phyloP scores from a whole-genome alignment of 2,888 invertebrate species.

The Limnephilus auricula region DNA sequence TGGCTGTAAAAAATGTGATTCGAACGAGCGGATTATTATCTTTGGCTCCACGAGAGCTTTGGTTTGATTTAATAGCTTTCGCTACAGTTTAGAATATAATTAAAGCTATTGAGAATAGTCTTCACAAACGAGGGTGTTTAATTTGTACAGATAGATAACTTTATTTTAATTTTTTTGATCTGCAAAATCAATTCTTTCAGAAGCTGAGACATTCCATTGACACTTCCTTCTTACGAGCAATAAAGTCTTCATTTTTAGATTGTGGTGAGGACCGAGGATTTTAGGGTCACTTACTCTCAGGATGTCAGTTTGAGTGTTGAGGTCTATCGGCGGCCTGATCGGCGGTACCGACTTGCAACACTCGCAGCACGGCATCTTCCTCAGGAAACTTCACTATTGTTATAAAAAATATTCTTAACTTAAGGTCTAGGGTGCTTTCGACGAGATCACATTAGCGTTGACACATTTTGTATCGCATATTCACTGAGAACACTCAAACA shows the following conservation, averaged over 20 bases:
- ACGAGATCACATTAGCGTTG: constrained; percentile 33
- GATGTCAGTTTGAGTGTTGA: constrained; percentile 86
- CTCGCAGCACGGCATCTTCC: constrained; percentile 80
- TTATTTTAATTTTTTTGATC: too few species aligned
- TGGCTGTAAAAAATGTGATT: background rate
- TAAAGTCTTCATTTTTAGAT: background rate
- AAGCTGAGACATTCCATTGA: background rate
- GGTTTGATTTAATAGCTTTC: background rate
- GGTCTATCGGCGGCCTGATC: constrained; percentile 86
- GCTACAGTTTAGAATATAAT: background rate
- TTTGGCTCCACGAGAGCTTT: background rate
- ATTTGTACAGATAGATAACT: background rate
- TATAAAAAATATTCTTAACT: background rate
- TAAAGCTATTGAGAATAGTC: background rate
- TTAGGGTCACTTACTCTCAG: constrained; percentile 82
- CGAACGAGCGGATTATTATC: background rate
- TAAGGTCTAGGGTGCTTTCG: background rate
- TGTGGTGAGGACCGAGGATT: background rate
- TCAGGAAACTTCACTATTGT: background rate
- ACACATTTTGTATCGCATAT: constrained; percentile 48
- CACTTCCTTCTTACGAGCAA: background rate
- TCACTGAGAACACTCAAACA: constrained; percentile 11
- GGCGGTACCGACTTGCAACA: constrained; percentile 84
- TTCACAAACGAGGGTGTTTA: background rate
- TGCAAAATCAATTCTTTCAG: background rate